Base-by-base conservation (phyloP, 2,797 vertebrate genomes). In the Sciurus carolinensis region DNA sequence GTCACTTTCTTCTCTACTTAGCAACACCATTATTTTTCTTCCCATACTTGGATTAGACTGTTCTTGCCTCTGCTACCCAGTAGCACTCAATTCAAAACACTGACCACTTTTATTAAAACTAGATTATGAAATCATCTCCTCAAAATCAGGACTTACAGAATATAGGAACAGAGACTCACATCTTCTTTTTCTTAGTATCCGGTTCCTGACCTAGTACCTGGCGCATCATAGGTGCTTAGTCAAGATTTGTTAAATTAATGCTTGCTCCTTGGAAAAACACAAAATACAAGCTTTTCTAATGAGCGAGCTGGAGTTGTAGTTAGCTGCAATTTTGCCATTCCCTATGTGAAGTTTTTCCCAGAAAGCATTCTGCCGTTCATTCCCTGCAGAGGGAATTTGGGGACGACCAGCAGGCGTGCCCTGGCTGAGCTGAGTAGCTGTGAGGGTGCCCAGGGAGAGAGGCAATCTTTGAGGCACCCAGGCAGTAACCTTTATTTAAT, bases 401-500 rank as follows among this genome's bases (percentile, higher is more conserved):
- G 94, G 84, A 80, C 28, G 52, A 80, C 36, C 94, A 93, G 91
- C 66, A 76, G 72, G 82, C 59, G n/a, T 33, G 20, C 79, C 90
- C 85, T 92, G 94, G 93, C 69, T 89, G 66, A 82, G 90, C 69
- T 95, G 91, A 97, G 82, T 93, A 72, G 64, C 57, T 91, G 79
- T 57, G 69, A 67, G 9, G 62, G n/a, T 94, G 97, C 93, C 91
- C 26, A 87, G 87, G 62, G 93, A 97, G 91, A 89, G 47, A 97
- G 85, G 96, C 92, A 97, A 92, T 97, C 93, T 97, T 57, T 89
- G 90, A 95, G 91, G 94, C 39, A 3, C 75, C 96, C 96, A 96
- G 94, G 96, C 28, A 36, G 96, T 97, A 98, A 97, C 97, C 95
- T 98, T 98, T 96, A 97, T 92, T 96, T 98, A 98, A 98, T 95